A percentile compares a stretch with the other conserved stretches of the same genome.
Evolutionary conservation across 2,888 invertebrate species (phyloP).

Genomic region (Drosophila gaucha): DNA sequence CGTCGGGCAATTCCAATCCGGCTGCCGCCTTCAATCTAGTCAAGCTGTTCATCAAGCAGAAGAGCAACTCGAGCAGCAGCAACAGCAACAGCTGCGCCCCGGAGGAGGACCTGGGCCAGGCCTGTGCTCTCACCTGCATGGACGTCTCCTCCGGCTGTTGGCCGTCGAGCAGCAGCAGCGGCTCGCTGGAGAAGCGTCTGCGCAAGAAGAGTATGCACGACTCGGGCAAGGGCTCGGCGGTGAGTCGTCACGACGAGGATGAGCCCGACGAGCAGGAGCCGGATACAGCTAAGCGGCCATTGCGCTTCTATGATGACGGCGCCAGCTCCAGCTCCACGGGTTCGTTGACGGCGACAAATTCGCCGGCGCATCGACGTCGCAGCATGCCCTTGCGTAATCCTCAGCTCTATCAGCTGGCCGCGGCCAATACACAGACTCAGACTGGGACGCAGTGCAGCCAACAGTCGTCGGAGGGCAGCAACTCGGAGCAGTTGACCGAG

Average conservation of each 20-base stretch:
- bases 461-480: conserved; percentile 83
- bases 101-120: conserved; percentile 85
- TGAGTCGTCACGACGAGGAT: conserved; percentile 84
- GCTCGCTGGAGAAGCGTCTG: conserved; percentile 83
- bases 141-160: conserved; percentile 93
- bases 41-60: conserved; percentile 95
- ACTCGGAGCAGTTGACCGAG: conserved; percentile 83
- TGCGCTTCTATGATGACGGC: conserved; percentile 76
- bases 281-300: conserved; percentile 44
- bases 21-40: conserved; percentile 92
- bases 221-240: conserved; percentile 84
- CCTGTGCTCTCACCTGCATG: conserved; percentile 86
- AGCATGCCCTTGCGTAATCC: conserved; percentile 84
- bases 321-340: conserved; percentile 80
- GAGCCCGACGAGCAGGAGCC: conserved; percentile 77
- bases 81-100: conserved; percentile 86
- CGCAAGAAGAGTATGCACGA: conserved; percentile 85
- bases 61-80: conserved; percentile 91
- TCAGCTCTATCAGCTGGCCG: conserved; percentile 81
- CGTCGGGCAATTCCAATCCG: conserved; percentile 86
- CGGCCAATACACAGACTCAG: conserved; percentile 57
- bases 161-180: conserved; percentile 86
- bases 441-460: conserved; percentile 75
- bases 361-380: conserved; percentile 81
- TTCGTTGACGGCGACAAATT: conserved; percentile 79